Conservation (phyloP, 2,797 vertebrate genomes). For the Mionectes olivaceus region DNA sequence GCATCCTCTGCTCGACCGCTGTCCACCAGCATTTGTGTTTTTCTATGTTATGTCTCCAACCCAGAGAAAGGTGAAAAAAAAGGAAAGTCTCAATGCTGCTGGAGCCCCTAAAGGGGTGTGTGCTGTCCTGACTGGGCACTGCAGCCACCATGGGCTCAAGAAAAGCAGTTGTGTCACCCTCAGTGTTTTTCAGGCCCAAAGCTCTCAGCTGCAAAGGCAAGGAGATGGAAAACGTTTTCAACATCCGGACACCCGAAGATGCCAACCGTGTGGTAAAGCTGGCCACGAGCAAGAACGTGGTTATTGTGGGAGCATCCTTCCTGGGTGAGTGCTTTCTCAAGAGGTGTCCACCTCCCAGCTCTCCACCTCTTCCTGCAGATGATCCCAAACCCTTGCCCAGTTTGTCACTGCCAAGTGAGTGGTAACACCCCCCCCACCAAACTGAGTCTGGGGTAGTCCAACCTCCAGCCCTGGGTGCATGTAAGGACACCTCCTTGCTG, state of each 20-base stretch:
- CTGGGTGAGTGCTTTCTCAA: constrained; percentile 81
- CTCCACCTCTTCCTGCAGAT: not conserved
- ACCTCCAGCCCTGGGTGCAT: not conserved
- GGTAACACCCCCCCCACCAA: accelerated
- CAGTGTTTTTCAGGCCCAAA: constrained; percentile 84
- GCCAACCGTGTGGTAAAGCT: constrained; percentile 91
- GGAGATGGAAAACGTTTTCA: constrained; percentile 92
- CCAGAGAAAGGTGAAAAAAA: not conserved
- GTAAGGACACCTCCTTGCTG: not conserved
- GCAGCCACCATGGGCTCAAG: not conserved
- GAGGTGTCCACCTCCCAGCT: accelerated
- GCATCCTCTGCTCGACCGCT: not conserved
- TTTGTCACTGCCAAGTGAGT: not conserved
- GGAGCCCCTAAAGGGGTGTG: not conserved
- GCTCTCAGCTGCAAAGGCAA: constrained; percentile 93
- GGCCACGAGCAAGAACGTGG: constrained; percentile 91
- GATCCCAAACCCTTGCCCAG: not conserved
- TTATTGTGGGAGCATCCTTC: constrained; percentile 96
- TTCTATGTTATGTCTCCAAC: not conserved
- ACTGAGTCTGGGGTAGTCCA: not conserved
- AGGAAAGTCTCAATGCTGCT: not conserved
- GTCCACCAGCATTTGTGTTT: not conserved
- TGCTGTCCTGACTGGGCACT: not conserved
- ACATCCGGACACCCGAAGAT: constrained; percentile 91
- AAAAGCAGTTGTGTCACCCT: not conserved